Evolutionary conservation across 2,888 invertebrate species (phyloP), one percentile per base, ranked within the genome.

Genomic region (Cephus spinipes): DNA sequence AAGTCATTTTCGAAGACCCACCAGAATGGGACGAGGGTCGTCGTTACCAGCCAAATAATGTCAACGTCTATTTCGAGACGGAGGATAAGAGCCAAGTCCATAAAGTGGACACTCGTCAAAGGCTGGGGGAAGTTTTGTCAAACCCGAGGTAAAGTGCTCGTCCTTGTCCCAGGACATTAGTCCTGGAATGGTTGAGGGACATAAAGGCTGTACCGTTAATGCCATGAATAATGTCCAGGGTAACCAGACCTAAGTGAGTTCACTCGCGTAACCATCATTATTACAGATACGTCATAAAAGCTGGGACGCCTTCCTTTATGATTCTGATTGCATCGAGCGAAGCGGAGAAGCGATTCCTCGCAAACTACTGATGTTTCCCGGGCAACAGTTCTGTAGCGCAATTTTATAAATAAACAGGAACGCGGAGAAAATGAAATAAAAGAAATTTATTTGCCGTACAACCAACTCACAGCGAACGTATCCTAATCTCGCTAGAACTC

Each of bases 1-100:
- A 92, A 69, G 94, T 94, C 84, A 91, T 97, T 73, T 96, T 97
- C 87, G 93, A 93, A 0, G 94, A 94, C n/a, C 93, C 94, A 40
- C 93, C 95, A 4, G 93, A 93, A 0, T 97, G 96, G 95, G 98
- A 98, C 88, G 90, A 90, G 69, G 92, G 95, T 1, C 91, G 92
- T 35, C 94, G 94, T 83, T 98, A 97, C 88, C 93, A 89, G 74
- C 87, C 92, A 11, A 91, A 93, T 0, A 94, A 92, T 77, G 88
- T 97, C 1, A 94, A 94, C 90, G 92, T 97, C 1, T 97, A 96
- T 88, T 97, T 94, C 88, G 96, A 97, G 91, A 95, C 95, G 76
- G 92, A 92, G 77, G 93, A 94, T 82, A 94, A 93, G 81, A 93
- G 93, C 73, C 92, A 92, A 87, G 92, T 95, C 0, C 93, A 94